phyloP scores from a whole-genome alignment of 2,888 invertebrate species.

The Timandra comae region DNA sequence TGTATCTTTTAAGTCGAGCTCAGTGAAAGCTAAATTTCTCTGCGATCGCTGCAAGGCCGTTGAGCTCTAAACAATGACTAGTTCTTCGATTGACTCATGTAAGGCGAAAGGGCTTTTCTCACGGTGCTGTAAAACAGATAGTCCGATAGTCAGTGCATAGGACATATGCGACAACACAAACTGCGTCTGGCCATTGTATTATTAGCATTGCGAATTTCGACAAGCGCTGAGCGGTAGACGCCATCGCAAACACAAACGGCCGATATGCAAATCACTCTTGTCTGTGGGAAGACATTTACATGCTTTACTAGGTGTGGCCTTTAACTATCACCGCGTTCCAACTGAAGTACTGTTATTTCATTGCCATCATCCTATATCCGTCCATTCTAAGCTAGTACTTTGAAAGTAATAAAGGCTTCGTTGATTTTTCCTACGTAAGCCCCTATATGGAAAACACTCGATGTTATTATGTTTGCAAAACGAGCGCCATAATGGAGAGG shows the following conservation, averaged over 20 bases:
- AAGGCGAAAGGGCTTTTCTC: constrained; percentile 32
- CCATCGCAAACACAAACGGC: constrained; percentile 57
- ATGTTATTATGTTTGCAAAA: constrained; percentile 42
- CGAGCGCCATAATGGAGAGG: constrained; percentile 38
- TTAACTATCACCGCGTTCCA: constrained; percentile 6
- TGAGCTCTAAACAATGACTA: constrained; percentile 45
- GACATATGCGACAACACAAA: constrained; percentile 49
- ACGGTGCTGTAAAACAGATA: constrained; percentile 35
- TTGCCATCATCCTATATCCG: constrained; percentile 14
- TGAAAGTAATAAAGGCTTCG: constrained; percentile 17
- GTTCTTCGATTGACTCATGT: constrained; percentile 39
- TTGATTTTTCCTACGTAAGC: constrained; percentile 16
- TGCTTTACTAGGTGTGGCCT: constrained; percentile 35
- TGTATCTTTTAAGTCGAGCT: constrained; percentile 42
- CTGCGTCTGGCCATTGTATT: constrained; percentile 66
- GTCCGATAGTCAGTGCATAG: constrained; percentile 33
- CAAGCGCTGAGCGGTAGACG: constrained; percentile 56
- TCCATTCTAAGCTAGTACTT: constrained; percentile 17
- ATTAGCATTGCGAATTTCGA: constrained; percentile 70
- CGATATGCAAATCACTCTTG: constrained; percentile 57
- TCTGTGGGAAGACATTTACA: constrained; percentile 44
- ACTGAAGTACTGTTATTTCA: constrained; percentile 10
- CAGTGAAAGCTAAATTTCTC: constrained; percentile 49
- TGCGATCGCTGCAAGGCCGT: constrained; percentile 32
- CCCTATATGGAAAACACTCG: constrained; percentile 24